These are phyloP conservation scores for Macrotis lagotis DNA, from an alignment of 2,113 vertebrate genomes.

Conservation along the genomic window DNA sequence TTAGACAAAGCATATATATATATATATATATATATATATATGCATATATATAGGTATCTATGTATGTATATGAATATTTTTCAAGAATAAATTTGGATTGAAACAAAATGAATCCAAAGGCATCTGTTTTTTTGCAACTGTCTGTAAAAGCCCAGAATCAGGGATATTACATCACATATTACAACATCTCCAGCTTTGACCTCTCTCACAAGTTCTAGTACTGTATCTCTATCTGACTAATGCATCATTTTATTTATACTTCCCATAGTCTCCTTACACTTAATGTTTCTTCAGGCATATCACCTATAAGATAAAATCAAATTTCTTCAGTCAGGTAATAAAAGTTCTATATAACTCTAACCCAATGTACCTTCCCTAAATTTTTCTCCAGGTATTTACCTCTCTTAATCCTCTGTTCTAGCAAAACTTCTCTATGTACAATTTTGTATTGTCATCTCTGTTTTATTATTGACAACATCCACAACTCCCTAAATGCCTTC, in stretches of 20 bases:
- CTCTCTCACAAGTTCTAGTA: neutral
- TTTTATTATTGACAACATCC: neutral
- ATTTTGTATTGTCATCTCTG: neutral
- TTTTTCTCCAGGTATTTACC: neutral
- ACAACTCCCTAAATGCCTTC: neutral
- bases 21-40: too few species aligned
- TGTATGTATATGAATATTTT: neutral
- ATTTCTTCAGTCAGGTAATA: neutral
- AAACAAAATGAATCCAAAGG: neutral
- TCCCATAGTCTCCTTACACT: neutral
- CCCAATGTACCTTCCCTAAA: neutral
- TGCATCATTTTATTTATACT: neutral
- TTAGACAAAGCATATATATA: too few species aligned
- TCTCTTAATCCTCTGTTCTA: neutral
- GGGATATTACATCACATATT: neutral
- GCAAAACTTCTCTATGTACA: neutral
- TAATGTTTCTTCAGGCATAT: neutral
- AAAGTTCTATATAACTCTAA: neutral
- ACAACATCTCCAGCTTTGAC: neutral
- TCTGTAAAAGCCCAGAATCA: neutral
- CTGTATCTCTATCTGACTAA: neutral
- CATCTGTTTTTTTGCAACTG: neutral
- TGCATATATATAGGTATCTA: too few species aligned
- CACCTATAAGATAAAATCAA: neutral
- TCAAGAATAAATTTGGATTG: neutral